phyloP scores from a whole-genome alignment of 2,888 invertebrate genomes.

The Oscheius onirici region DNA sequence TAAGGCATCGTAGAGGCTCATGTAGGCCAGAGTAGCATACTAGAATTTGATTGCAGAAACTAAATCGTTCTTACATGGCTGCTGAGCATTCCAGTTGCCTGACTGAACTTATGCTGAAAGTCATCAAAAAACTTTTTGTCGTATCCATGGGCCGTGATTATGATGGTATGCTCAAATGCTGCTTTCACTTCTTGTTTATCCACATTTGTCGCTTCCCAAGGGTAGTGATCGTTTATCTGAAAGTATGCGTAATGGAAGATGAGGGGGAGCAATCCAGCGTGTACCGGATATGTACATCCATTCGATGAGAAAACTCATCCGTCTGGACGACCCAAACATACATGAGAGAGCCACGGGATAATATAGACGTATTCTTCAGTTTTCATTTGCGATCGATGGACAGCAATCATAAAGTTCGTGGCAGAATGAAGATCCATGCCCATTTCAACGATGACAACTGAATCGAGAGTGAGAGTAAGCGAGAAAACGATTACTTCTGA shows the following conservation, averaged over 20 bases:
- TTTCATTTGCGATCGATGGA: conserved; percentile 59
- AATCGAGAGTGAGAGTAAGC: not conserved
- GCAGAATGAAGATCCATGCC: conserved; percentile 68
- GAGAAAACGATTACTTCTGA: conserved; percentile 65
- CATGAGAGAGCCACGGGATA: conserved; percentile 69
- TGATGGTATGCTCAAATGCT: conserved; percentile 66
- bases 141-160: conserved; percentile 71
- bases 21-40: conserved; percentile 69
- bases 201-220: conserved; percentile 68
- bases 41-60: conserved; percentile 33
- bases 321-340: conserved; percentile 35
- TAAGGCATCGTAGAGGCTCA: conserved; percentile 69
- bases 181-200: conserved; percentile 67
- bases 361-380: conserved; percentile 67
- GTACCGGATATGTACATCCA: too few species aligned
- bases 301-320: not conserved
- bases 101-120: conserved; percentile 64
- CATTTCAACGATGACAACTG: conserved; percentile 68
- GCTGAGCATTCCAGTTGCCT: conserved; percentile 64
- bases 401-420: conserved; percentile 66
- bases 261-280: too few species aligned
- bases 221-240: conserved; percentile 67
- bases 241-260: not conserved
- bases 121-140: conserved; percentile 70
- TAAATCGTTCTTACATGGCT: conserved; percentile 57